phyloP scores from a whole-genome alignment of 2,113 vertebrate species.

The Catharus fuscescens region DNA sequence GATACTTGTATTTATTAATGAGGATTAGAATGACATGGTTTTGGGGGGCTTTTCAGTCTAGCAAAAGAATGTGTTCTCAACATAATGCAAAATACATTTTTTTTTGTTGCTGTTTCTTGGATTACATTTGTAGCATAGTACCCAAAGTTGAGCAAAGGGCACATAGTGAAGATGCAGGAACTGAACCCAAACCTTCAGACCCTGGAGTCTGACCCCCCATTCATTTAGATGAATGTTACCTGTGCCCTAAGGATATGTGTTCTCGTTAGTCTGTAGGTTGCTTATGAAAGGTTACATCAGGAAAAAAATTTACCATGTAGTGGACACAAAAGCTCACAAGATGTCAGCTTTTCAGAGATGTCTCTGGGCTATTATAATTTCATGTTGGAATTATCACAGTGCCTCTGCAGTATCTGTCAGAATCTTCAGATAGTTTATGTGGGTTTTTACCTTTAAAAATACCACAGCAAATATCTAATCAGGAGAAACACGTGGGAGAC shows the following conservation, averaged over 20 bases:
- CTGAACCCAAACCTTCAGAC: background rate
- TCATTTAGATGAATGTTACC: background rate
- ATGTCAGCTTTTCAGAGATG: background rate
- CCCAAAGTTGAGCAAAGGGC: background rate
- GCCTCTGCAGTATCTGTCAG: background rate
- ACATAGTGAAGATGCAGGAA: background rate
- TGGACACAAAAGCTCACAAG: background rate
- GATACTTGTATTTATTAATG: background rate
- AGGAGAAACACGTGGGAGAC: background rate
- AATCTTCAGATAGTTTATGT: background rate
- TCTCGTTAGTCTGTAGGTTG: background rate
- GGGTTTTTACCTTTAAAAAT: background rate
- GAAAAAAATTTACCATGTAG: background rate
- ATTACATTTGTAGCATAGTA: background rate
- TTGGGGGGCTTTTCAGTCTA: background rate
- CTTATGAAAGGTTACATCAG: background rate
- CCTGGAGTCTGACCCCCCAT: background rate
- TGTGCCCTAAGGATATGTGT: background rate
- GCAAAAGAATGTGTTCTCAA: background rate
- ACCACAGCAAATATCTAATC: background rate
- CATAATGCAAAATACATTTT: background rate
- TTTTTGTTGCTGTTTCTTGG: background rate
- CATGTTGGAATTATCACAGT: background rate
- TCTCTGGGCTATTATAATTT: background rate
- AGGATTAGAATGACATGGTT: background rate